These are phyloP conservation scores for Diaprepes abbreviatus DNA, from an alignment of 2,888 invertebrate species.

Conservation along the genomic window DNA sequence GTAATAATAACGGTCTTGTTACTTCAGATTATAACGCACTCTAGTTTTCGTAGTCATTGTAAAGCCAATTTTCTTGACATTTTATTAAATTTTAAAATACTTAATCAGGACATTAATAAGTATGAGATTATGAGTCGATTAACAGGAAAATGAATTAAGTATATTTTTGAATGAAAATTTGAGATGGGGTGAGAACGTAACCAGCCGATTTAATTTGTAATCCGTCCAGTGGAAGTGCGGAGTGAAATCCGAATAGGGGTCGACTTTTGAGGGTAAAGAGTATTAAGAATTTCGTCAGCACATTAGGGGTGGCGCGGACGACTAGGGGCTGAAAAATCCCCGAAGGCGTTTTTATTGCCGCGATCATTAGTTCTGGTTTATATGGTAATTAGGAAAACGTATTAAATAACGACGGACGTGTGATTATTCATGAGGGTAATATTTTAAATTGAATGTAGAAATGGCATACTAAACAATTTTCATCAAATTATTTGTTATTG, in stretches of 20 bases:
- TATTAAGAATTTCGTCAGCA: slow-evolving; percentile 19
- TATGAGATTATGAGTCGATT: not conserved
- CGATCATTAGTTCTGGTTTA: slow-evolving; percentile 41
- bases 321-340: slow-evolving; percentile 8
- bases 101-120: too few relatives aligned
- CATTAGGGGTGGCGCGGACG: slow-evolving; percentile 7
- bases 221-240: not conserved
- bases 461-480: too few relatives aligned
- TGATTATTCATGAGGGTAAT: too few relatives aligned
- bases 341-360: slow-evolving; percentile 19
- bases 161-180: slow-evolving; percentile 13
- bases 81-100: too few relatives aligned
- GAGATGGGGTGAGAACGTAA: slow-evolving; percentile 17
- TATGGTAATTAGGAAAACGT: slow-evolving; percentile 31
- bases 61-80: not conserved
- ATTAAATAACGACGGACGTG: too few relatives aligned
- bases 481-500: too few relatives aligned
- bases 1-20: too few relatives aligned
- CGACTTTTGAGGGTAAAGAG: not conserved
- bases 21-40: too few relatives aligned
- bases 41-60: too few relatives aligned
- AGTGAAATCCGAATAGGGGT: not conserved
- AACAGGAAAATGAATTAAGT: not conserved
- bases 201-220: slow-evolving; percentile 20
- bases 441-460: too few relatives aligned